Percentiles rank a stretch among this genome's conserved stretches.
phyloP scores from a whole-genome alignment of 2,113 vertebrate species.

The Cisticola juncidis region DNA sequence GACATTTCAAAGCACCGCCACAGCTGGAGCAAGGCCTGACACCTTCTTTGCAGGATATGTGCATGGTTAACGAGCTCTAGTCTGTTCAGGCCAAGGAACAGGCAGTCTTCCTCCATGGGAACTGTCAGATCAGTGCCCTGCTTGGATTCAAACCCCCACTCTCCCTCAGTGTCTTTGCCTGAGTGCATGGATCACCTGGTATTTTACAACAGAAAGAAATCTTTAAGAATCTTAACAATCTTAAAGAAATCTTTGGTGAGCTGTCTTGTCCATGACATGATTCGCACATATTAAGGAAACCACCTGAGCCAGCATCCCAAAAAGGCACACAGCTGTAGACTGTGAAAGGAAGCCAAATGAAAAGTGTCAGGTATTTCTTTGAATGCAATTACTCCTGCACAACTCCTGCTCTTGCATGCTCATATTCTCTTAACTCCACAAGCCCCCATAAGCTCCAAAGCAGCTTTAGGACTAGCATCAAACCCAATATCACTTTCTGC shows the following conservation, averaged over 20 bases:
- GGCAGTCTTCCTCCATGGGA: not conserved
- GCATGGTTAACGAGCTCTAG: not conserved
- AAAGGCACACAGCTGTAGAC: not conserved
- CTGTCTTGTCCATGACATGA: not conserved
- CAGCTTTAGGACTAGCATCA: not conserved
- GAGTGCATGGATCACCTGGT: not conserved
- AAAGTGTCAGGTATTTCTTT: not conserved
- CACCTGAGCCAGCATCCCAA: not conserved
- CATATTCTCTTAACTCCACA: not conserved
- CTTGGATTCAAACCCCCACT: not conserved
- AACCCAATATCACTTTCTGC: not conserved
- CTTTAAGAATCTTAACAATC: too few species aligned
- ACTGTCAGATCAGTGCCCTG: not conserved
- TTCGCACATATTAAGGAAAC: not conserved
- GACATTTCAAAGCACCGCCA: not conserved
- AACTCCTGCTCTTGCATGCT: not conserved
- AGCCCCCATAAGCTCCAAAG: not conserved
- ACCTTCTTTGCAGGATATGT: not conserved
- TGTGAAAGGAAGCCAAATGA: not conserved
- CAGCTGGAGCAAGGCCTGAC: not conserved
- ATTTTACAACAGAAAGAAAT: not conserved
- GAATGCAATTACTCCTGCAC: not conserved
- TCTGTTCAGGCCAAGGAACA: not conserved
- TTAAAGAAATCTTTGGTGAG: not conserved
- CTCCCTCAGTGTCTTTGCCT: not conserved